Conservation (phyloP, 1,140 invertebrate genomes). For the Drosophila neocordata region DNA sequence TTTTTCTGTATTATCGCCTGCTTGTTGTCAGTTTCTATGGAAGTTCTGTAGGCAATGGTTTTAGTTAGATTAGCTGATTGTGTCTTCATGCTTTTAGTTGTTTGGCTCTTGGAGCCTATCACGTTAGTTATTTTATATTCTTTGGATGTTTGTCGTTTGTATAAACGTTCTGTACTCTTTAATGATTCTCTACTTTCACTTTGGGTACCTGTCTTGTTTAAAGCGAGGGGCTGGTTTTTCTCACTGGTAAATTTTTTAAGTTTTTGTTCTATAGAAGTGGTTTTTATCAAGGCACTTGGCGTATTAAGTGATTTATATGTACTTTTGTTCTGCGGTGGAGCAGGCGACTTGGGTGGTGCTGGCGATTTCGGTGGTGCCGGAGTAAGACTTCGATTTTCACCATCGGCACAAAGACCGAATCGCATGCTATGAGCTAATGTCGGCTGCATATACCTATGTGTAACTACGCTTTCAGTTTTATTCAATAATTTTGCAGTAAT, state of each 20-base stretch:
- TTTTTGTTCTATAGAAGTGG: slow-evolving; percentile 47
- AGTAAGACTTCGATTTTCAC: slow-evolving; percentile 48
- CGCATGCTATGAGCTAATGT: slow-evolving; percentile 71
- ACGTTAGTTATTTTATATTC: slow-evolving; percentile 68
- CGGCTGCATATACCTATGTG: slow-evolving; percentile 78
- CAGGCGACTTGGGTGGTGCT: slow-evolving; percentile 63
- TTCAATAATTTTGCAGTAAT: slow-evolving; percentile 19
- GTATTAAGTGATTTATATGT: slow-evolving; percentile 40
- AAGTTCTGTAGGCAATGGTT: slow-evolving; percentile 74
- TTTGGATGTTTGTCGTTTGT: slow-evolving; percentile 69
- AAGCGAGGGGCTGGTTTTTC: slow-evolving; percentile 32
- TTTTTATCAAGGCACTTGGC: slow-evolving; percentile 76
- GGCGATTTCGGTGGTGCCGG: slow-evolving; percentile 56
- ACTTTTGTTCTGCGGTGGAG: slow-evolving; percentile 43
- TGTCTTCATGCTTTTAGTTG: slow-evolving; percentile 74
- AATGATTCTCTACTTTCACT: slow-evolving; percentile 65
- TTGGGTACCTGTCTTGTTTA: slow-evolving; percentile 48
- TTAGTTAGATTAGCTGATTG: slow-evolving; percentile 69
- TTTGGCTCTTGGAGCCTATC: slow-evolving; percentile 75
- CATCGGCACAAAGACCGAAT: slow-evolving; percentile 51
- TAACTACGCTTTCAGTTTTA: slow-evolving; percentile 35
- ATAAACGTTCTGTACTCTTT: slow-evolving; percentile 64
- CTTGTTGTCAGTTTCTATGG: slow-evolving; percentile 74
- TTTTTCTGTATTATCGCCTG: slow-evolving; percentile 31
- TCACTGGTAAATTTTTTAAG: slow-evolving; percentile 41